phyloP scores from a whole-genome alignment of 1,140 invertebrate species.

The Euglossa dilemma region DNA sequence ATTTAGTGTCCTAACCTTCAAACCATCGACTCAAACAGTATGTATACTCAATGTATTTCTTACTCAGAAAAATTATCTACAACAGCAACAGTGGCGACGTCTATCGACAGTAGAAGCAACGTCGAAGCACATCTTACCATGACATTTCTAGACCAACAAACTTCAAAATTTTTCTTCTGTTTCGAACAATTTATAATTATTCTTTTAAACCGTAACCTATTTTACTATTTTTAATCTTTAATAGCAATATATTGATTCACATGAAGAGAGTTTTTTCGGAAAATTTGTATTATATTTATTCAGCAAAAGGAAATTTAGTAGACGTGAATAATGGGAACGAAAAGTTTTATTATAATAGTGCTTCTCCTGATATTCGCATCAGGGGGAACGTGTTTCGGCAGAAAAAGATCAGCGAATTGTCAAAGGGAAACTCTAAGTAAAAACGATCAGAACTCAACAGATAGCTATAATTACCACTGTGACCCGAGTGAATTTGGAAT shows the following conservation, averaged over 20 bases:
- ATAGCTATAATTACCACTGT: slow-evolving; percentile 63
- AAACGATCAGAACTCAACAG: slow-evolving; percentile 25
- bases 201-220: slow-evolving; percentile 15
- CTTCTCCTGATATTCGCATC: slow-evolving; percentile 1
- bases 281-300: background rate
- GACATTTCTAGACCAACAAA: background rate
- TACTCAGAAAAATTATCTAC: background rate
- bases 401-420: slow-evolving; percentile 2
- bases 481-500: slow-evolving; percentile 54
- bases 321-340: background rate
- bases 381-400: background rate
- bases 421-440: background rate
- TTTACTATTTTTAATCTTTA: background rate
- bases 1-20: background rate
- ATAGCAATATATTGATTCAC: background rate
- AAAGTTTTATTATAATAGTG: background rate
- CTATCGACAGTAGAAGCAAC: background rate
- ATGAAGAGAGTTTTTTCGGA: background rate
- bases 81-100: background rate
- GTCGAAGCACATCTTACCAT: background rate
- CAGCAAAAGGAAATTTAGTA: background rate
- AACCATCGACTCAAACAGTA: background rate
- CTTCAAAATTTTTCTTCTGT: slow-evolving; percentile 42
- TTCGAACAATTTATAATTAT: background rate
- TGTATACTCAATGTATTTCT: background rate